A percentile compares a stretch with the other conserved stretches of the same genome.
phyloP scores from a whole-genome alignment of 1,140 invertebrate genomes.

The Leptopilina boulardi region DNA sequence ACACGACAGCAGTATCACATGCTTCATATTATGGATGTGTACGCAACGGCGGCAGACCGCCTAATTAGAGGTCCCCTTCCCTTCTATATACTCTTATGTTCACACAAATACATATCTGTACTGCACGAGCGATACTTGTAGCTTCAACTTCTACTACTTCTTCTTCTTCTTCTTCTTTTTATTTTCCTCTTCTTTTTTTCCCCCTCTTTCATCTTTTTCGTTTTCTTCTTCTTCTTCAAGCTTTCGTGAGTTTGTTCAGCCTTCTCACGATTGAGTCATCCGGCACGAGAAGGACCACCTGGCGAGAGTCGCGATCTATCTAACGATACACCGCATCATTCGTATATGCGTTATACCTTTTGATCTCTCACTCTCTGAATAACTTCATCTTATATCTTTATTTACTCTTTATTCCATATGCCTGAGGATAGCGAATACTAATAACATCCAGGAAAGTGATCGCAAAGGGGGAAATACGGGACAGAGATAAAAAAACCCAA shows the following conservation, averaged over 20 bases:
- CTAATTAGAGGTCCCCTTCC: constrained; percentile 67
- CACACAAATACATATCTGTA: constrained; percentile 1
- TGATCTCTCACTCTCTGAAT: constrained; percentile 31
- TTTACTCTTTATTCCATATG: constrained; percentile 9
- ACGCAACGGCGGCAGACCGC: constrained; percentile 60
- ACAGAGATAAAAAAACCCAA: neutral
- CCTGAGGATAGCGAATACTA: neutral
- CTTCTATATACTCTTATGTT: constrained; percentile 24
- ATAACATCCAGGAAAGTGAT: neutral
- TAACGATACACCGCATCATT: constrained; percentile 49
- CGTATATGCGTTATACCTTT: constrained; percentile 19
- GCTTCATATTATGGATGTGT: constrained; percentile 63
- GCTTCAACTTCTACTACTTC: constrained; percentile 10
- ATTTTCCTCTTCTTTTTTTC: neutral
- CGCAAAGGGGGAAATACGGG: neutral
- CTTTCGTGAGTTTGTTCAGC: constrained; percentile 23
- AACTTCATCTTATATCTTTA: neutral
- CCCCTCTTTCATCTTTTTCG: constrained; percentile 34
- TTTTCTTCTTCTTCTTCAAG: constrained; percentile 35
- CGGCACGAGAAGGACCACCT: constrained; percentile 70
- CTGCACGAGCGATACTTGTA: constrained; percentile 29
- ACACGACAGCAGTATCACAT: constrained; percentile 55
- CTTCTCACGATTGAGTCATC: constrained; percentile 73
- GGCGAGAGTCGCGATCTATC: constrained; percentile 67
- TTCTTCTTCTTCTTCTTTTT: neutral